These are phyloP conservation scores for Harpagifer antarcticus DNA, from an alignment of 2,797 vertebrate genomes.

Conservation along the genomic window DNA sequence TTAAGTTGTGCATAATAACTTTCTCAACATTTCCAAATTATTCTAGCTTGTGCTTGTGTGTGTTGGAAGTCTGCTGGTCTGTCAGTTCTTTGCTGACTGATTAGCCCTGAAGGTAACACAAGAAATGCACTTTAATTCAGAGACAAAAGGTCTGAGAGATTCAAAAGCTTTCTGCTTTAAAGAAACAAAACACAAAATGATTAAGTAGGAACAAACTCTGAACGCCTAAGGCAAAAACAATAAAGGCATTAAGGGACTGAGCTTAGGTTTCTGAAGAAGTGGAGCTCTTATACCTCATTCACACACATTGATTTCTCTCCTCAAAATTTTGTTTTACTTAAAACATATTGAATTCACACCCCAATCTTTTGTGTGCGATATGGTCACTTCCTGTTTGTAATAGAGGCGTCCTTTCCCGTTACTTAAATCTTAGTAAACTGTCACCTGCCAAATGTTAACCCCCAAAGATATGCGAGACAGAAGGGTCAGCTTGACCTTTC, in stretches of 20 bases:
- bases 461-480: constrained; percentile 1
- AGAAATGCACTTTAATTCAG: constrained; percentile 8
- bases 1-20: background rate
- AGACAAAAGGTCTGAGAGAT: constrained; percentile 42
- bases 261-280: constrained; percentile 30
- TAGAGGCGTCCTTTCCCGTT: constrained; percentile 2
- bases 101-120: background rate
- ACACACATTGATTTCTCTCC: too few species aligned
- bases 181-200: constrained; percentile 19
- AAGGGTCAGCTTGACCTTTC: background rate
- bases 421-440: background rate
- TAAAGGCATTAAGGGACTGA: constrained; percentile 45
- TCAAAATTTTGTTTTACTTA: background rate
- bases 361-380: background rate
- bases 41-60: background rate
- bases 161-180: constrained; percentile 51
- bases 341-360: background rate
- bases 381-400: constrained; percentile 5
- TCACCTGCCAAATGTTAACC: constrained; percentile 2
- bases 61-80: too few species aligned
- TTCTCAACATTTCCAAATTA: too few species aligned
- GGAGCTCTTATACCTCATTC: too few species aligned
- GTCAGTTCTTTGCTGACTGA: background rate
- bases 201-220: constrained; percentile 29
- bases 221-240: constrained; percentile 56